Evolutionary conservation across 1,140 invertebrate genomes (phyloP).

Genomic region (Arion vulgaris): DNA sequence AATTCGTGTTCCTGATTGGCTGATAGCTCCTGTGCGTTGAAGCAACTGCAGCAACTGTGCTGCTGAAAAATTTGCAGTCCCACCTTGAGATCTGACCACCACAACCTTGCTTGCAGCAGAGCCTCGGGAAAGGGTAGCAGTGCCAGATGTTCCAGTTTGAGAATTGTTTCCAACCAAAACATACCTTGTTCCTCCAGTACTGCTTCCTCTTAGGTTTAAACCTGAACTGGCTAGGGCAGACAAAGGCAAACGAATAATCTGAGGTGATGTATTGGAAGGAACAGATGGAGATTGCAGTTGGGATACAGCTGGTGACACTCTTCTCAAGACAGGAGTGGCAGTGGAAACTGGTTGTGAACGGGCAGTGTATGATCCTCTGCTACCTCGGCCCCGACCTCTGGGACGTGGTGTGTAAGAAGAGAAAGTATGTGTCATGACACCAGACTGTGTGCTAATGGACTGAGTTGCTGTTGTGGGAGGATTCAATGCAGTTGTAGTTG

Average conservation of each 20-base stretch:
- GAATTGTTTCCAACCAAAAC: constrained; percentile 13
- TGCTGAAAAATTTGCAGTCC: constrained; percentile 16
- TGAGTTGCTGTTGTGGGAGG: background rate
- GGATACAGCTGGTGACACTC: background rate
- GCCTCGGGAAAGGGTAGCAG: background rate
- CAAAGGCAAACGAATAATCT: constrained; percentile 32
- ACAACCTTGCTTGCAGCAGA: constrained; percentile 18
- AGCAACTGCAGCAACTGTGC: constrained; percentile 29
- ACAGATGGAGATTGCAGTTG: constrained; percentile 3
- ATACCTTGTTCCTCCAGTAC: background rate
- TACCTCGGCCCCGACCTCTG: constrained; percentile 27
- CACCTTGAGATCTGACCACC: constrained; percentile 29
- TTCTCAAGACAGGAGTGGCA: background rate
- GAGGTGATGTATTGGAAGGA: background rate
- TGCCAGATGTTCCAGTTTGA: background rate
- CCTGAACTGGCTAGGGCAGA: background rate
- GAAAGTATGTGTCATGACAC: background rate
- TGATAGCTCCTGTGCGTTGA: constrained; percentile 32
- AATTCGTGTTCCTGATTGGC: constrained; percentile 1
- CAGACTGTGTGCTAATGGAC: background rate
- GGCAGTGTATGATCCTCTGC: background rate
- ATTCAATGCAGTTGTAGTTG: background rate
- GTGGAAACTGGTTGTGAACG: background rate
- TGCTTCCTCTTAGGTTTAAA: background rate
- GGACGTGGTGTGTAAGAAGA: constrained; percentile 28